Conservation (phyloP, 2,113 vertebrate genomes). For the Xyliphius kryptos region DNA sequence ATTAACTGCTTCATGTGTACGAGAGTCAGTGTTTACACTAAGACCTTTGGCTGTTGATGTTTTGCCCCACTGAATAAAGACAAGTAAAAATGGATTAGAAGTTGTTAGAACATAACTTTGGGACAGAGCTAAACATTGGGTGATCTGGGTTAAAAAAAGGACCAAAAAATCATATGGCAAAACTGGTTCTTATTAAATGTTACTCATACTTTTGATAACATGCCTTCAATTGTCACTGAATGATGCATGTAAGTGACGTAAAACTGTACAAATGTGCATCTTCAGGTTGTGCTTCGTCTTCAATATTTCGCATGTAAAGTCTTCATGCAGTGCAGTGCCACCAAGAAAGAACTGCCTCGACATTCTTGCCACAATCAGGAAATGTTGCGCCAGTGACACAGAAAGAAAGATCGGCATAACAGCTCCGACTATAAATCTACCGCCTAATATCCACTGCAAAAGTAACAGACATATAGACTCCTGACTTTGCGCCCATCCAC, state of each 20-base stretch:
- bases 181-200: not conserved
- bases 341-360: no score
- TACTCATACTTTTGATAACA: no score
- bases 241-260: constrained; percentile 16
- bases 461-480: constrained; percentile 51
- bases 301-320: constrained; percentile 24
- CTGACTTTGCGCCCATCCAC: constrained; percentile 37
- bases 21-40: no score
- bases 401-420: constrained; percentile 31
- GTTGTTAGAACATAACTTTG: constrained; percentile 20
- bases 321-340: constrained; percentile 17
- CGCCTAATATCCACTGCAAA: constrained; percentile 60
- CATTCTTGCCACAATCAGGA: constrained; percentile 55
- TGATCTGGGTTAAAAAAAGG: no score
- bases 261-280: constrained; percentile 33
- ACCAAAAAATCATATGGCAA: no score
- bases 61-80: constrained; percentile 1
- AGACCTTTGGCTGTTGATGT: not conserved
- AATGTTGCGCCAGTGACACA: constrained; percentile 45
- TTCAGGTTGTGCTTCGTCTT: constrained; percentile 52
- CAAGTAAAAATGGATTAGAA: no score
- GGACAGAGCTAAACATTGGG: constrained; percentile 19
- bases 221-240: constrained; percentile 22
- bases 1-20: no score
- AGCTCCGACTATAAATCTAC: constrained; percentile 40